Conservation (phyloP, 2,113 vertebrate genomes). For the Percina caprodes region DNA sequence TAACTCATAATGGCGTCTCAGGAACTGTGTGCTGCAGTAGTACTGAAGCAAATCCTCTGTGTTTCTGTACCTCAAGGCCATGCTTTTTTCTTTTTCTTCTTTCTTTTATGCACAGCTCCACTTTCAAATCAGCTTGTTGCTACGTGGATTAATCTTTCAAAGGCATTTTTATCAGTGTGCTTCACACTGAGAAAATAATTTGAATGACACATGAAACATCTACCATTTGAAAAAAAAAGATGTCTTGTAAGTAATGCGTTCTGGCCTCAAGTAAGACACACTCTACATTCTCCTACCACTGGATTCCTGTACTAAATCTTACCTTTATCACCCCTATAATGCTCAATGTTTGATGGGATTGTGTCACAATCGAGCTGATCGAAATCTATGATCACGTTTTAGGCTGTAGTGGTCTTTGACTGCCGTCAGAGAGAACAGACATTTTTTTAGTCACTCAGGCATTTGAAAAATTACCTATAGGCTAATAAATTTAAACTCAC, state of each 20-base stretch:
- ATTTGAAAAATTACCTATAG: not conserved
- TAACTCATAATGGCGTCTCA: constrained; percentile 52
- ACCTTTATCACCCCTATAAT: not conserved
- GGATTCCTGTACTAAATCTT: not conserved
- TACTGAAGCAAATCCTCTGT: constrained; percentile 38
- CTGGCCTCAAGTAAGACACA: not conserved
- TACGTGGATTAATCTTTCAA: constrained; percentile 4
- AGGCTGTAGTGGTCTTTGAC: not conserved
- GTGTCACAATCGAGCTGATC: not conserved
- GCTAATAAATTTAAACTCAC: not conserved
- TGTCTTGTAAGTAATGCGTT: not conserved
- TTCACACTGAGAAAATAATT: constrained; percentile 10
- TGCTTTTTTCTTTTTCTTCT: constrained; percentile 2
- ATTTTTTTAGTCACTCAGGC: no score
- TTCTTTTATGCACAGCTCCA: constrained; percentile 2
- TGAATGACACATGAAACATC: not conserved
- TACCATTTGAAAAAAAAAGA: not conserved
- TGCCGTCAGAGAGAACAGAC: not conserved
- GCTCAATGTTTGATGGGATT: not conserved
- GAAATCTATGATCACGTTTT: not conserved
- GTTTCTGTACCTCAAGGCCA: constrained; percentile 49
- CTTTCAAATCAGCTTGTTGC: constrained; percentile 11
- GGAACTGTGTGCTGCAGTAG: constrained; percentile 42
- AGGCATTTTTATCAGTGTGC: constrained; percentile 25
- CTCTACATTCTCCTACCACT: no score